Percentiles rank a stretch among this genome's conserved stretches.
Conservation (phyloP, 92 coral and sea anemone genomes). For the Porites divaricata region DNA sequence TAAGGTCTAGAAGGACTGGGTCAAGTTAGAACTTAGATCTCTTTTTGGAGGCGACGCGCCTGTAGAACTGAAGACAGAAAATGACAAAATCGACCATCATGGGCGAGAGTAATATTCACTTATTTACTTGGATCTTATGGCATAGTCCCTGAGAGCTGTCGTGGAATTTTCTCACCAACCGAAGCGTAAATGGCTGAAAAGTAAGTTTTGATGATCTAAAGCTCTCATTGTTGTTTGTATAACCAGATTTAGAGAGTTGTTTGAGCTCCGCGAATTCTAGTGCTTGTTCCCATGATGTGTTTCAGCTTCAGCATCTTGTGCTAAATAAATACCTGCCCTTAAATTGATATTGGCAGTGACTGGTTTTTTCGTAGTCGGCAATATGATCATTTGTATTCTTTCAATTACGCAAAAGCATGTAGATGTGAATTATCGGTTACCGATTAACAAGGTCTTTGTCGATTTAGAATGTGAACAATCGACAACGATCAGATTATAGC, state of each 20-base stretch:
- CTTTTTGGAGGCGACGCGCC: conserved; percentile 36
- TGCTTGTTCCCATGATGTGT: conserved; percentile 5
- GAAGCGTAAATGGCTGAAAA: conserved; percentile 81
- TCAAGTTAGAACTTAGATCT: background rate
- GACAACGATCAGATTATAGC: conserved; percentile 14
- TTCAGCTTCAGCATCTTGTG: background rate
- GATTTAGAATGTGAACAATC: conserved; percentile 31
- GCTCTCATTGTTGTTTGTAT: background rate
- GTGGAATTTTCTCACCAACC: conserved; percentile 5
- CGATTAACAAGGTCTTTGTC: conserved; percentile 5
- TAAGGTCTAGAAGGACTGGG: conserved; percentile 1
- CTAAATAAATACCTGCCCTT: background rate
- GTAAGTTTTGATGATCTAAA: conserved; percentile 55
- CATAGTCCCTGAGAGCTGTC: background rate
- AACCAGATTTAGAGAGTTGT: conserved; percentile 12
- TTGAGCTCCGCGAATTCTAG: conserved; percentile 12
- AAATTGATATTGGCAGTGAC: background rate
- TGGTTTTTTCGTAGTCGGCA: background rate
- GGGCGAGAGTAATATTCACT: background rate
- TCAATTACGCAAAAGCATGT: background rate
- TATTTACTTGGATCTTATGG: conserved; percentile 14
- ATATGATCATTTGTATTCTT: background rate
- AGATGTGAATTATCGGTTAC: conserved; percentile 1
- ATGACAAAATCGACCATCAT: background rate
- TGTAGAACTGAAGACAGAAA: conserved; percentile 12